A percentile compares a stretch with the other conserved stretches of the same genome.
phyloP scores from a whole-genome alignment of 2,113 vertebrate species.

The Egretta garzetta region DNA sequence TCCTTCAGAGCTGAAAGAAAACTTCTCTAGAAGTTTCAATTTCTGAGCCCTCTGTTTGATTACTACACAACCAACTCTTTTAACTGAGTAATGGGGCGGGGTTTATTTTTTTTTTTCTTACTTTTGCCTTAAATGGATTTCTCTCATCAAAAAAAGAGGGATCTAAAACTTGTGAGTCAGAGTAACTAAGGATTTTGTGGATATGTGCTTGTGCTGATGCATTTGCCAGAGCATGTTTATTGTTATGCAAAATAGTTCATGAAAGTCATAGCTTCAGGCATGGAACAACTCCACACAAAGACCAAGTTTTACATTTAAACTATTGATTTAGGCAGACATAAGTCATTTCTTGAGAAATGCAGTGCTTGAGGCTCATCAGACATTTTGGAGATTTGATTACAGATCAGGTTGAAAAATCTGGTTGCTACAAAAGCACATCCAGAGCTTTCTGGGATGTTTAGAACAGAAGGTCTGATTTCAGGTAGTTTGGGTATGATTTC shows the following conservation, averaged over 20 bases:
- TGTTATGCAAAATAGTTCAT: not conserved
- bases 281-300: not conserved
- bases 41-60: constrained; percentile 2
- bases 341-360: not conserved
- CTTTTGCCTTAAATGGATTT: not conserved
- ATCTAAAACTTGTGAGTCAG: not conserved
- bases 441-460: not conserved
- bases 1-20: constrained; percentile 4
- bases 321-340: not conserved
- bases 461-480: not conserved
- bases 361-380: not conserved
- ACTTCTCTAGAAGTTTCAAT: not conserved
- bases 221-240: not conserved
- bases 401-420: not conserved
- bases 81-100: not conserved
- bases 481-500: not conserved
- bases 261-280: constrained; percentile 21
- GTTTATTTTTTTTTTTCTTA: not conserved
- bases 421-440: not conserved
- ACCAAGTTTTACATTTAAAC: not conserved
- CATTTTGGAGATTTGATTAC: not conserved
- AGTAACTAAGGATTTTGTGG: not conserved
- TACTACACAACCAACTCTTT: not conserved
- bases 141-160: not conserved
- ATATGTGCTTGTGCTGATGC: not conserved